phyloP scores from a whole-genome alignment of 2,797 vertebrate species.

The Thaleichthys pacificus region DNA sequence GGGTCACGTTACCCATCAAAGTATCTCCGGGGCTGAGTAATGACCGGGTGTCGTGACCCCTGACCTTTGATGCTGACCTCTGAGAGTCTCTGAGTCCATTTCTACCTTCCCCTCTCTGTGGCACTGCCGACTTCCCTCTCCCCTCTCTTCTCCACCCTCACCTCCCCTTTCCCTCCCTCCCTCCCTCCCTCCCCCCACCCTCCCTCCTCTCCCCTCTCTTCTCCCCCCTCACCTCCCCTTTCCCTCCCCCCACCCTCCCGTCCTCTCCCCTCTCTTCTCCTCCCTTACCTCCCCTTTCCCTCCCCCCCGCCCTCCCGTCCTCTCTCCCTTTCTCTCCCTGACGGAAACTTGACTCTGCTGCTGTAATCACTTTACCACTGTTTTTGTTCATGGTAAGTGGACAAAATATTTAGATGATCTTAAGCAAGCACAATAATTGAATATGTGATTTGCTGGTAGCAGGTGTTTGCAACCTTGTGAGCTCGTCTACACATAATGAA shows the following conservation, averaged over 20 bases:
- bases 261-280: conserved; percentile 12
- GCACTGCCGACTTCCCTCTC: not conserved
- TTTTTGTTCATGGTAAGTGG: conserved; percentile 85
- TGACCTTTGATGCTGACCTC: conserved; percentile 76
- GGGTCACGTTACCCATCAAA: conserved; percentile 84
- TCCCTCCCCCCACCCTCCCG: conserved; percentile 20
- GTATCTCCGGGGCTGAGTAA: conserved; percentile 74
- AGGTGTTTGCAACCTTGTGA: conserved; percentile 79
- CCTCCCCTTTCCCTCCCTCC: conserved; percentile 29
- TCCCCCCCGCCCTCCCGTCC: not conserved
- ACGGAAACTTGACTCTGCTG: conserved; percentile 77
- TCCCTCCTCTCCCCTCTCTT: conserved; percentile 19
- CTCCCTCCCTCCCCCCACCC: not conserved
- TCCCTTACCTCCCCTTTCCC: not conserved
- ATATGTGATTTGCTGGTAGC: conserved; percentile 74
- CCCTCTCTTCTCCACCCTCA: conserved; percentile 5
- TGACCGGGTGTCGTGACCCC: conserved; percentile 76
- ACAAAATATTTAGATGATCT: conserved; percentile 90
- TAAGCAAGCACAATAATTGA: conserved; percentile 84
- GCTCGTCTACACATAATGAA: conserved; percentile 76
- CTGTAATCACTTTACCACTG: conserved; percentile 82
- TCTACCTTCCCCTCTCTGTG: conserved; percentile 22
- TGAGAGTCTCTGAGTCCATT: conserved; percentile 72
- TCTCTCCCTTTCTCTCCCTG: conserved; percentile 40
- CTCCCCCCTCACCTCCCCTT: conserved; percentile 18